Evolutionary conservation across 2,797 vertebrate species (phyloP).

Genomic region (Remorina albescens): DNA sequence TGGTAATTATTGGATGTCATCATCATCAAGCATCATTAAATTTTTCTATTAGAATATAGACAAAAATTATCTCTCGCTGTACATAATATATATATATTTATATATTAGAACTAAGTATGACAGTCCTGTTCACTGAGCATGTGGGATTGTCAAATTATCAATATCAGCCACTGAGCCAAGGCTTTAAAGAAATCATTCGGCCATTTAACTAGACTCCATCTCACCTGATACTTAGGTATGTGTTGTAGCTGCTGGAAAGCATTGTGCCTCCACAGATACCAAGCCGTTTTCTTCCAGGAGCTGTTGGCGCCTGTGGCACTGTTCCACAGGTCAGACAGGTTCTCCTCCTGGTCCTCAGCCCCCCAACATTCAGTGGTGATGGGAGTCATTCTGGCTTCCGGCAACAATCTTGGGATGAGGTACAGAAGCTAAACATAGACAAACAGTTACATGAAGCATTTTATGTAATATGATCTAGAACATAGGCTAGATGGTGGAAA

Average conservation of each 20-base stretch:
- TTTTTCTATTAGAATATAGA: no score
- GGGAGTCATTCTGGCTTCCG: slow-evolving; percentile 76
- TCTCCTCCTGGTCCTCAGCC: not conserved
- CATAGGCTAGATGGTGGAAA: not conserved
- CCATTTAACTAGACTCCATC: not conserved
- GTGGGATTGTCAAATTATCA: not conserved
- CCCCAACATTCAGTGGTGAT: slow-evolving; percentile 9
- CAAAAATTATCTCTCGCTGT: no score
- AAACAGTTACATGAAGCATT: not conserved
- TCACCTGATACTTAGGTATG: slow-evolving; percentile 79
- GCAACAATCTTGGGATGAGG: slow-evolving; percentile 84
- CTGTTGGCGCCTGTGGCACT: slow-evolving; percentile 40
- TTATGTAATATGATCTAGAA: not conserved
- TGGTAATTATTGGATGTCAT: not conserved
- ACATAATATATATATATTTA: no score
- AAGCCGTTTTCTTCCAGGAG: slow-evolving; percentile 80
- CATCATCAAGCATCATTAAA: no score
- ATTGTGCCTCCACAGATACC: slow-evolving; percentile 84
- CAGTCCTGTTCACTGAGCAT: not conserved
- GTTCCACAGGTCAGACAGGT: slow-evolving; percentile 65
- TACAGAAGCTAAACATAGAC: slow-evolving; percentile 81
- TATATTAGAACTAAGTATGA: not conserved
- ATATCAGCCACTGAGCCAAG: not conserved
- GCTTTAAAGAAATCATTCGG: not conserved
- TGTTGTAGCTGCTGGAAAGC: slow-evolving; percentile 78